Evolutionary conservation across 2,888 invertebrate species (phyloP), one percentile per base, ranked within the genome.

Genomic region (Leptinotarsa tumamoca): DNA sequence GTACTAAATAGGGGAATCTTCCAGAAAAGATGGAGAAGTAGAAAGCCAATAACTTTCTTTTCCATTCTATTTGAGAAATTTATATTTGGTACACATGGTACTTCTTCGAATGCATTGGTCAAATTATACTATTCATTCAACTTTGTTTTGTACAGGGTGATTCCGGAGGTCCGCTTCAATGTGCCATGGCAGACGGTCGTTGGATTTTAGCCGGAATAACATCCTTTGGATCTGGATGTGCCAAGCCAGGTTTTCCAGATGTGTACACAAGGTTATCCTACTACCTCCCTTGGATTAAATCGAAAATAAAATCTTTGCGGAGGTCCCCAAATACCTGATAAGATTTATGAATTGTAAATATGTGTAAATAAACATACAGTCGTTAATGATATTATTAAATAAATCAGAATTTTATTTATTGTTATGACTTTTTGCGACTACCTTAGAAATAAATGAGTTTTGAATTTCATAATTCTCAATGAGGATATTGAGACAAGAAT

Each of bases 161-260:
- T 88, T 96, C 96, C 4, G 97, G 96, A 0, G 97, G 97, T 0
- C 97, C 97, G 0, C 89, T 97, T 15, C 96, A 97, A 86, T 97
- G 97, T 84, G 93, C 95, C 10, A 89, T 91, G 63, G 88, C 89
- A 1, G 94, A 95, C 72, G 96, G 96, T 0, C 92, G 94, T 67
- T 97, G 97, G 97, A 95, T 95, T 84, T 90, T 97, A 51, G 94
- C 94, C 0, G 97, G 97, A 0, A 93, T 97, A 54, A 97, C 96
- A 0, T 96, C 96, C 0, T 97, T 97, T 85, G 97, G 97, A 0
- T 96, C 96, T 0, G 97, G 97, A 61, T 97, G 97, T 87, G 96
- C 96, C 0, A 92, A 95, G 77, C 93, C 95, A 23, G 96, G 96
- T 0, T 96, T 94, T 78, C 96, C 96, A 0, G 97, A 97, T 84